These are phyloP conservation scores for Schmidtea mediterranea DNA, from an alignment of 1,140 invertebrate genomes.

Conservation along the genomic window DNA sequence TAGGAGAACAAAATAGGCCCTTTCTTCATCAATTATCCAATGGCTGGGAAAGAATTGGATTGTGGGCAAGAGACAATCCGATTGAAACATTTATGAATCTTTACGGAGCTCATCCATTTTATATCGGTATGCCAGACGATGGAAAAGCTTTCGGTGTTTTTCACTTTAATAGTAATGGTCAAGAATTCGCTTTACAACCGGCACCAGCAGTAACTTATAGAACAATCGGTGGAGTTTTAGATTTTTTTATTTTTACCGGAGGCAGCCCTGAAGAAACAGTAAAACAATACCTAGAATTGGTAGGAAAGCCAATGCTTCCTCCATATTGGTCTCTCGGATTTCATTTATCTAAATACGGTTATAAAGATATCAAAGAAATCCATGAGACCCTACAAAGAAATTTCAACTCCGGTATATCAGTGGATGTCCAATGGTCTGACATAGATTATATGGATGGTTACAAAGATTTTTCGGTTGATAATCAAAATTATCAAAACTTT, in stretches of 20 bases:
- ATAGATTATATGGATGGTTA: constrained; percentile 19
- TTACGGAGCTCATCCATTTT: constrained; percentile 60
- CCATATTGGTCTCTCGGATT: constrained; percentile 42
- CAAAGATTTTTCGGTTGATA: constrained; percentile 18
- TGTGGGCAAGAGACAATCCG: constrained; percentile 1
- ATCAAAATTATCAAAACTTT: constrained; percentile 13
- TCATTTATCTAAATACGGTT: constrained; percentile 24
- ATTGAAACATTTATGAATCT: constrained; percentile 30
- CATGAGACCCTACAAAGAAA: constrained; percentile 33
- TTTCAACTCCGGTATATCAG: constrained; percentile 40
- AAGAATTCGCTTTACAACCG: constrained; percentile 12
- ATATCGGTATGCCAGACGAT: constrained; percentile 33
- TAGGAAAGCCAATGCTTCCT: constrained; percentile 51
- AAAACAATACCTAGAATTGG: constrained; percentile 41
- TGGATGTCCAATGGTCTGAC: constrained; percentile 18
- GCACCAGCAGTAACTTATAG: constrained; percentile 16
- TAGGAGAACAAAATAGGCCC: not conserved
- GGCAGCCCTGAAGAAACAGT: constrained; percentile 38
- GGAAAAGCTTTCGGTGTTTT: constrained; percentile 24
- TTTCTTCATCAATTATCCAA: not conserved
- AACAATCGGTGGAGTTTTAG: constrained; percentile 20
- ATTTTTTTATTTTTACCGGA: constrained; percentile 22
- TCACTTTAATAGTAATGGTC: constrained; percentile 19
- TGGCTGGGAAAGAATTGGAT: constrained; percentile 1
- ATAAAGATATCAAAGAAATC: constrained; percentile 12